Evolutionary conservation across 2,113 vertebrate species (phyloP).

Genomic region (Platichthys stellatus): DNA sequence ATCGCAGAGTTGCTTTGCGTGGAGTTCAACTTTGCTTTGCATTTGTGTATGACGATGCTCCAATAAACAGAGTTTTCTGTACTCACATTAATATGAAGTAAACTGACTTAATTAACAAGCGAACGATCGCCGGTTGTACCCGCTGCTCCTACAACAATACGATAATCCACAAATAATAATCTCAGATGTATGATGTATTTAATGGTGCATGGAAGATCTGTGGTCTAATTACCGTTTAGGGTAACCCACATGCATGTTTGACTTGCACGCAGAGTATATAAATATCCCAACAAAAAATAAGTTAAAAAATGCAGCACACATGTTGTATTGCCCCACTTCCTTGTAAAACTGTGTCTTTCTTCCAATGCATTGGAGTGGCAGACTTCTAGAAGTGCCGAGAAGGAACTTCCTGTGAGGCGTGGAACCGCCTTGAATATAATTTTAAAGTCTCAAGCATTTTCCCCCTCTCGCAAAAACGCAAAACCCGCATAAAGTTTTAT

Average conservation of each 20-base stretch:
- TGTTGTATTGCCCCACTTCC: conserved; percentile 16
- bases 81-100: too few species aligned
- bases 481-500: conserved; percentile 60
- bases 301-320: conserved; percentile 44
- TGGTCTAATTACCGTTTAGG: conserved; percentile 12
- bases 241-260: conserved; percentile 18
- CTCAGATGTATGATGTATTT: conserved; percentile 1
- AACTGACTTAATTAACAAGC: too few species aligned
- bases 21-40: too few species aligned
- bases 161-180: not conserved
- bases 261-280: conserved; percentile 34
- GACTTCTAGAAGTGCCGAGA: conserved; percentile 48
- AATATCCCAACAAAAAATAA: conserved; percentile 21
- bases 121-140: too few species aligned
- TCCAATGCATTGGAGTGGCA: conserved; percentile 9
- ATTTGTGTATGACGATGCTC: too few species aligned
- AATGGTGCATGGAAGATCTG: not conserved
- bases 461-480: conserved; percentile 26
- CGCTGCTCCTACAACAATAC: too few species aligned
- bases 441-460: conserved; percentile 41
- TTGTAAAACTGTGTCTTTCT: conserved; percentile 52
- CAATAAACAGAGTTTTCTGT: too few species aligned
- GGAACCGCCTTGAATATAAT: conserved; percentile 46
- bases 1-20: too few species aligned
- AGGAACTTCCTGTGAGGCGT: conserved; percentile 52